phyloP scores from a whole-genome alignment of 2,113 vertebrate genomes.

The Ceyx margarethae region DNA sequence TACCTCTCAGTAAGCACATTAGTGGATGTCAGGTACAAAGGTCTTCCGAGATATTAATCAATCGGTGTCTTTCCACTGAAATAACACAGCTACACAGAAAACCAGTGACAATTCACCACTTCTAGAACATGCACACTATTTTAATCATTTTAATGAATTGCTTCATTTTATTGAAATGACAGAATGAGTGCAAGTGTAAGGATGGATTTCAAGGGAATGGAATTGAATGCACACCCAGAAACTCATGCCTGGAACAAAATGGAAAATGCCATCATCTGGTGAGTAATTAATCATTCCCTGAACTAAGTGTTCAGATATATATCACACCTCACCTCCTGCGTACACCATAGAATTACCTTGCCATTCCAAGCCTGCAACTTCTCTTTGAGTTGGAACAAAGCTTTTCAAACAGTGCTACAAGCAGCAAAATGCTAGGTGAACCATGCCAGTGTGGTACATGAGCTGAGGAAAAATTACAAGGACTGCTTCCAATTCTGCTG shows the following conservation, averaged over 20 bases:
- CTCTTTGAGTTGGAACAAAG: neutral
- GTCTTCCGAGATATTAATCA: neutral
- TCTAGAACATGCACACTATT: neutral
- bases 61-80: neutral
- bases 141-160: neutral
- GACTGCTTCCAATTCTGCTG: neutral
- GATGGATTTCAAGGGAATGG: conserved; percentile 85
- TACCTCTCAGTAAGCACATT: neutral
- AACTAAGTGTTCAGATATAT: conserved; percentile 44
- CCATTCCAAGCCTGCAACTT: conserved; percentile 2
- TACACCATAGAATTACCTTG: neutral
- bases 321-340: neutral
- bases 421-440: neutral
- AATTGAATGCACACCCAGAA: conserved; percentile 80
- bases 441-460: neutral
- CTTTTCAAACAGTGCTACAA: neutral
- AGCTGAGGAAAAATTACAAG: neutral
- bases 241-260: conserved; percentile 79
- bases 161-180: neutral
- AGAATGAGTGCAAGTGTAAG: conserved; percentile 90
- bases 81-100: neutral
- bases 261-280: conserved; percentile 88
- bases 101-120: neutral
- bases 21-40: neutral
- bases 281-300: conserved; percentile 65